Conservation (phyloP, 2,113 vertebrate species). For the Acanthisitta chloris region DNA sequence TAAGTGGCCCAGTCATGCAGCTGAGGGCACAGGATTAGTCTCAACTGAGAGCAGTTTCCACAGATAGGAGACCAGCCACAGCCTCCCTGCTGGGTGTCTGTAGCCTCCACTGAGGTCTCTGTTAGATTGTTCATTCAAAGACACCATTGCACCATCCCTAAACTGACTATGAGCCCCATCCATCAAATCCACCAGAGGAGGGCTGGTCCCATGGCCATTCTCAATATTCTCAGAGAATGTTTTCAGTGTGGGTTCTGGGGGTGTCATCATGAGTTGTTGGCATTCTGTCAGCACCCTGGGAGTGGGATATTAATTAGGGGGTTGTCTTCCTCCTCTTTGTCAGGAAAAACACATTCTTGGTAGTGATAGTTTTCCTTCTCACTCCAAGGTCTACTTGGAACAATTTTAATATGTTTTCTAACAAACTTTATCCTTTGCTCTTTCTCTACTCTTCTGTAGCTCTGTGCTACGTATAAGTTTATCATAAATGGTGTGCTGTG, state of each 20-base stretch:
- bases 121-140: background rate
- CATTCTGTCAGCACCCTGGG: background rate
- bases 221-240: background rate
- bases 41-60: background rate
- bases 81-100: background rate
- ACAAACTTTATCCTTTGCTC: background rate
- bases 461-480: background rate
- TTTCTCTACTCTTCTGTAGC: background rate
- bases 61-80: background rate
- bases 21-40: accelerated
- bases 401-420: background rate
- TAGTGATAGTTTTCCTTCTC: background rate
- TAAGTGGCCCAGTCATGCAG: background rate
- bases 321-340: background rate
- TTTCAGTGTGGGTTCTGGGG: background rate
- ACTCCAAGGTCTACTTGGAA: background rate
- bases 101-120: background rate
- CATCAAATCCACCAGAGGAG: background rate
- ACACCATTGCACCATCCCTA: background rate
- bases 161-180: background rate
- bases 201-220: background rate
- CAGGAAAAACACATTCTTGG: background rate
- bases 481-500: background rate
- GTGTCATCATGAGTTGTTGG: accelerated
- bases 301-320: background rate